phyloP scores from a whole-genome alignment of 2,113 vertebrate species.

The Lycaon pictus region DNA sequence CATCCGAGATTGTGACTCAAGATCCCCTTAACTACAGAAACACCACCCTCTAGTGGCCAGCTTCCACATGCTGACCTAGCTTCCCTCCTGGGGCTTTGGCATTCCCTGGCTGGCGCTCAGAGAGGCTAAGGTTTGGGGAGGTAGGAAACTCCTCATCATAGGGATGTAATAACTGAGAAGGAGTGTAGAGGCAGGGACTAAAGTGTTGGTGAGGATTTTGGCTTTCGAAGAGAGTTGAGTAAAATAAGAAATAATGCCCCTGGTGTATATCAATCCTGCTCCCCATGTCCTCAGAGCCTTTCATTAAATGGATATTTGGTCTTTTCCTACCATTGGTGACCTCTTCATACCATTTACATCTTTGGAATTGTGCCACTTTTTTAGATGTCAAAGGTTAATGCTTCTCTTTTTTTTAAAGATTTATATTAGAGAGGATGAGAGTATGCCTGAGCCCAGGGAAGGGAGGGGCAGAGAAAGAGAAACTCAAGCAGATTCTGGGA shows the following conservation, averaged over 20 bases:
- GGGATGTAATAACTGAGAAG: not conserved
- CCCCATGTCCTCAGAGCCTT: not conserved
- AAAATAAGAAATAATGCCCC: slow-evolving; percentile 22
- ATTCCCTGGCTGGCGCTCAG: slow-evolving; percentile 10
- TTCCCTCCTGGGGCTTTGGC: not conserved
- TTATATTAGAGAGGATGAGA: not conserved
- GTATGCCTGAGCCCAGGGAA: not conserved
- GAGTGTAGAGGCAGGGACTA: slow-evolving; percentile 13
- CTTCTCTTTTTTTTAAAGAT: not conserved
- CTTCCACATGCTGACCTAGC: slow-evolving; percentile 39
- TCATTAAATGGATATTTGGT: slow-evolving; percentile 2
- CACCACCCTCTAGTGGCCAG: slow-evolving; percentile 78
- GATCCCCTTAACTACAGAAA: slow-evolving; percentile 67
- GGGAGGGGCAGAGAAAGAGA: not conserved
- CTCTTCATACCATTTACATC: slow-evolving; percentile 29
- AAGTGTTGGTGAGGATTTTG: slow-evolving; percentile 35
- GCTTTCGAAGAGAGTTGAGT: slow-evolving; percentile 25
- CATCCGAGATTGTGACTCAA: slow-evolving; percentile 32
- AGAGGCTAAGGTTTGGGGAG: not conserved
- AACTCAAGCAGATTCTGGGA: not conserved
- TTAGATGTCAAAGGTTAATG: slow-evolving; percentile 33
- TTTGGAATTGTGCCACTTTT: slow-evolving; percentile 19
- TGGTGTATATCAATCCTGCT: not conserved
- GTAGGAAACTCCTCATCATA: not conserved
- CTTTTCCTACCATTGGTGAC: not conserved